phyloP scores from a whole-genome alignment of 2,888 invertebrate species.

The Tortrix viridana region DNA sequence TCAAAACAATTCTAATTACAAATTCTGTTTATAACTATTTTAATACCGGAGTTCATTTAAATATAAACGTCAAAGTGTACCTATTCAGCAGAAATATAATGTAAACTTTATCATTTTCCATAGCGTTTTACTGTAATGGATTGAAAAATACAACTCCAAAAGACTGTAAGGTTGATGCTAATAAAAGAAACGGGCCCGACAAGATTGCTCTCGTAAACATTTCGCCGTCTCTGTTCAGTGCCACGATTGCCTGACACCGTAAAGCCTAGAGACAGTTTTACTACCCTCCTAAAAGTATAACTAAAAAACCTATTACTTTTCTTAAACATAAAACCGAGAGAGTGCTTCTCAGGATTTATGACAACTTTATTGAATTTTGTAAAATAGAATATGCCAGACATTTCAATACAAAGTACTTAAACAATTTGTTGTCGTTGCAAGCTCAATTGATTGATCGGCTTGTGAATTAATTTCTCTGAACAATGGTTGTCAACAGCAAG shows the following conservation, averaged over 20 bases:
- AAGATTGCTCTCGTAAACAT: conserved; percentile 28
- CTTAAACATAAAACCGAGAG: conserved; percentile 10
- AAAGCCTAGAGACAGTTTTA: conserved; percentile 28
- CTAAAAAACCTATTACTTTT: conserved; percentile 16
- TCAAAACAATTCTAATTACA: too few species aligned
- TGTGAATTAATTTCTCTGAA: background rate
- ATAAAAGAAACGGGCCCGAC: conserved; percentile 9
- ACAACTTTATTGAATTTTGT: conserved; percentile 21
- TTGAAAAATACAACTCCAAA: background rate
- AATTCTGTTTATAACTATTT: too few species aligned
- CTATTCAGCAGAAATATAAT: too few species aligned
- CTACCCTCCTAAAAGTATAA: conserved; percentile 21
- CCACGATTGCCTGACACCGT: conserved; percentile 19
- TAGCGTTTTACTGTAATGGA: background rate
- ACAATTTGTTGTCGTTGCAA: conserved; percentile 6
- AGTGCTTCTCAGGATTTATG: conserved; percentile 9
- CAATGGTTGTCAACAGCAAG: conserved; percentile 29
- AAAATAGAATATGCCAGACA: background rate
- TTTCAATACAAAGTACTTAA: conserved; percentile 13
- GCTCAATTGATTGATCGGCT: conserved; percentile 1
- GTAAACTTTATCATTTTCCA: background rate
- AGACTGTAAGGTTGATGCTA: background rate
- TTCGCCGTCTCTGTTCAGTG: conserved; percentile 21
- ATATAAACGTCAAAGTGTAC: too few species aligned
- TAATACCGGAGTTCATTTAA: too few species aligned